Conservation (phyloP, 2,888 invertebrate species). For the Drosophila rellima region DNA sequence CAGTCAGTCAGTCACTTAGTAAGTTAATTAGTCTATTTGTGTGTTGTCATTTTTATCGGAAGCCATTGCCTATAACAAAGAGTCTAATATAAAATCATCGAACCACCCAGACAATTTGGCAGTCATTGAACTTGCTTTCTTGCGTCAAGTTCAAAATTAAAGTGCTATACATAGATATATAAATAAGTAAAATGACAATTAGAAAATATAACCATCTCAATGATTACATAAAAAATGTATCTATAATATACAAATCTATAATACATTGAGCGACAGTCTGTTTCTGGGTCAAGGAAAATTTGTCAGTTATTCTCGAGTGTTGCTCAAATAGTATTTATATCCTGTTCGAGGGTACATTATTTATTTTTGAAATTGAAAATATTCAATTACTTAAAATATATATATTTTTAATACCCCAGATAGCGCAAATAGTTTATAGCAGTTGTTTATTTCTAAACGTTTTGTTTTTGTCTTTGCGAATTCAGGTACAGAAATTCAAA, state of each 20-base stretch:
- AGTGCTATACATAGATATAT: no score
- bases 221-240: neutral
- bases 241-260: no score
- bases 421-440: neutral
- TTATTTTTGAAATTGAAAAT: neutral
- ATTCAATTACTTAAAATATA: neutral
- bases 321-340: neutral
- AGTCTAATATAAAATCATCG: neutral
- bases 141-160: neutral
- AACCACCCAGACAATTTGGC: constrained; percentile 24
- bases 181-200: neutral
- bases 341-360: no score
- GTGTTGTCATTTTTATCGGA: constrained; percentile 6
- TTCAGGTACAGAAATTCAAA: constrained; percentile 7
- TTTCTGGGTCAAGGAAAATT: constrained; percentile 64
- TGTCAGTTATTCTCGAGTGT: constrained; percentile 24
- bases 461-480: neutral
- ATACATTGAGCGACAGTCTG: constrained; percentile 10
- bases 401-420: neutral
- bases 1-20: constrained; percentile 23
- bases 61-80: neutral
- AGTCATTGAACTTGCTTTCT: constrained; percentile 62
- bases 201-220: neutral
- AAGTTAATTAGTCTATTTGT: constrained; percentile 31
- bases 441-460: neutral